Evolutionary conservation across 1,140 invertebrate species (phyloP).

Genomic region (Drosophila quadrilineata): DNA sequence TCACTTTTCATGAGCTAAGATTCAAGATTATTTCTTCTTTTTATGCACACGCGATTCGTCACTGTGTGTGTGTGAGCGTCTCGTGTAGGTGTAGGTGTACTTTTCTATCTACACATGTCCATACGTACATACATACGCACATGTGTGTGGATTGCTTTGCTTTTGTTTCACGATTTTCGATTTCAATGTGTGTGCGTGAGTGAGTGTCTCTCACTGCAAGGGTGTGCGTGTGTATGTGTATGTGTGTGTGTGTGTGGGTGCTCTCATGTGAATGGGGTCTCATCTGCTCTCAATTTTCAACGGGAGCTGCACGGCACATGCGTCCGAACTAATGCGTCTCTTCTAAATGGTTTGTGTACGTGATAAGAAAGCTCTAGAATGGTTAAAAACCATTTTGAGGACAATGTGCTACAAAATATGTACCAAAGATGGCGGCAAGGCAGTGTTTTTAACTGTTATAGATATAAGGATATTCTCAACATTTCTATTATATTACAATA

Average conservation of each 20-base stretch:
- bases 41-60: neutral
- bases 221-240: slow-evolving; percentile 29
- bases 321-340: slow-evolving; percentile 1
- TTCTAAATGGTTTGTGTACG: slow-evolving; percentile 18
- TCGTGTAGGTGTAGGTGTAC: neutral
- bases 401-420: too few relatives aligned
- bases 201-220: neutral
- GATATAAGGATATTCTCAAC: too few relatives aligned
- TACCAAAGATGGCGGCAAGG: too few relatives aligned
- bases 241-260: slow-evolving; percentile 25
- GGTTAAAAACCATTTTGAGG: neutral
- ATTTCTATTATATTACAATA: too few relatives aligned
- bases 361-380: neutral
- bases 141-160: slow-evolving; percentile 28
- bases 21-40: slow-evolving; percentile 53
- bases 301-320: slow-evolving; percentile 50
- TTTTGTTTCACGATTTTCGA: too few relatives aligned
- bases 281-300: slow-evolving; percentile 10
- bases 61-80: slow-evolving; percentile 1
- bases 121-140: too few relatives aligned
- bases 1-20: slow-evolving; percentile 70
- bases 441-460: too few relatives aligned
- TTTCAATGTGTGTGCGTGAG: slow-evolving; percentile 8
- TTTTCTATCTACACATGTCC: too few relatives aligned
- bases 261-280: slow-evolving; percentile 32